These are phyloP conservation scores for Cephonodes hylas DNA, from an alignment of 2,888 invertebrate species.

Conservation along the genomic window DNA sequence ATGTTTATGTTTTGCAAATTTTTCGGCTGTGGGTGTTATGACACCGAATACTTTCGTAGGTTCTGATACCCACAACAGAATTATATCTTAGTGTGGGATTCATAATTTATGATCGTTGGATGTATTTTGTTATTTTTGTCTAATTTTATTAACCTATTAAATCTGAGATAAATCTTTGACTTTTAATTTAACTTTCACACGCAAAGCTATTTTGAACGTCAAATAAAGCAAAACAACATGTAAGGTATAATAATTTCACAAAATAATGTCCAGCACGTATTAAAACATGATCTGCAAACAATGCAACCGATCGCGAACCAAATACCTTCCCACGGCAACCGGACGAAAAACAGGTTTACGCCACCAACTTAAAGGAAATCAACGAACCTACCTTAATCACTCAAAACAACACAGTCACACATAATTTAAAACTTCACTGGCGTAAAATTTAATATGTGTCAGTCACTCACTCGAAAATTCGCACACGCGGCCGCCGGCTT, in stretches of 20 bases:
- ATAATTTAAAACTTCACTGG: conserved; percentile 62
- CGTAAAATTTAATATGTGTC: conserved; percentile 50
- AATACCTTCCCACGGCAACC: conserved; percentile 74
- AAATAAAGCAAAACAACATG: not conserved
- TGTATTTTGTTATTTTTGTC: too few relatives aligned
- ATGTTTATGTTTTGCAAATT: too few relatives aligned
- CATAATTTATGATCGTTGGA: too few relatives aligned
- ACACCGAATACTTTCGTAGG: too few relatives aligned
- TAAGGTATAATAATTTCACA: not conserved
- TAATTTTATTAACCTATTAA: too few relatives aligned
- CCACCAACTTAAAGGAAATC: conserved; percentile 73
- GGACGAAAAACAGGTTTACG: conserved; percentile 70
- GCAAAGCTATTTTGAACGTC: not conserved
- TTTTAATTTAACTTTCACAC: too few relatives aligned
- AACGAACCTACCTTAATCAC: conserved; percentile 59
- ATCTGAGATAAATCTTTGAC: too few relatives aligned
- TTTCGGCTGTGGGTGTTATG: too few relatives aligned
- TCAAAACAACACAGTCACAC: conserved; percentile 48
- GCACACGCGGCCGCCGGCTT: conserved; percentile 56
- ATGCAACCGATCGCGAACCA: conserved; percentile 48
- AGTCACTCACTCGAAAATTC: conserved; percentile 31
- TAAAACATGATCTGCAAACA: conserved; percentile 27
- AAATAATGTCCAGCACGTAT: not conserved
- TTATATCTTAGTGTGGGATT: too few relatives aligned
- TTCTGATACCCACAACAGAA: too few relatives aligned